These are phyloP conservation scores for Pseudopleuronectes americanus DNA, from an alignment of 2,797 vertebrate genomes.

Conservation along the genomic window DNA sequence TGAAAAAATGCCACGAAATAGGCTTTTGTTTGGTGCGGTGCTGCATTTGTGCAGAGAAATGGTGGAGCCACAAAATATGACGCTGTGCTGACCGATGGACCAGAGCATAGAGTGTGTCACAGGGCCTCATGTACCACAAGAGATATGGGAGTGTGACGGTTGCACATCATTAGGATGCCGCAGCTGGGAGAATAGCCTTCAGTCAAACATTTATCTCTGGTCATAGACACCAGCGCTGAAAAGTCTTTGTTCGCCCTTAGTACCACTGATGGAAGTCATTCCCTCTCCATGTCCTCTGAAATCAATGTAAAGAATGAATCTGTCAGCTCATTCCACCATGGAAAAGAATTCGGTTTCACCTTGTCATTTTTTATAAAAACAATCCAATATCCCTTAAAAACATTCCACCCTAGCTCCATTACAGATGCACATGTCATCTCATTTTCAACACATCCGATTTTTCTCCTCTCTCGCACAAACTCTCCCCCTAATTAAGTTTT, in stretches of 20 bases:
- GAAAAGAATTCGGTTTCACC: slow-evolving; percentile 35
- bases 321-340: slow-evolving; percentile 52
- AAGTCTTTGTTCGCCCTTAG: slow-evolving; percentile 79
- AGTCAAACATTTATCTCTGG: slow-evolving; percentile 82
- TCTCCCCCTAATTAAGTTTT: slow-evolving; percentile 61
- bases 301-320: slow-evolving; percentile 75
- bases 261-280: slow-evolving; percentile 78
- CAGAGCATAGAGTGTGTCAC: slow-evolving; percentile 62
- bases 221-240: slow-evolving; percentile 53
- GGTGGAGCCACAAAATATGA: slow-evolving; percentile 35
- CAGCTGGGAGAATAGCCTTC: slow-evolving; percentile 76
- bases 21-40: background rate
- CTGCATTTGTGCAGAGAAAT: slow-evolving; percentile 62
- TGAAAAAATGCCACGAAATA: slow-evolving; percentile 26
- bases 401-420: slow-evolving; percentile 44
- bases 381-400: slow-evolving; percentile 53
- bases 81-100: slow-evolving; percentile 68
- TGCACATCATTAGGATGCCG: slow-evolving; percentile 78
- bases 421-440: slow-evolving; percentile 53
- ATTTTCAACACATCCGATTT: slow-evolving; percentile 46
- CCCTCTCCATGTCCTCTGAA: slow-evolving; percentile 71
- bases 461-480: slow-evolving; percentile 26
- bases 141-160: slow-evolving; percentile 75
- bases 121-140: slow-evolving; percentile 75
- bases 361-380: slow-evolving; percentile 25